Conservation (phyloP, 1,140 invertebrate genomes). For the Drosophila nikananu region DNA sequence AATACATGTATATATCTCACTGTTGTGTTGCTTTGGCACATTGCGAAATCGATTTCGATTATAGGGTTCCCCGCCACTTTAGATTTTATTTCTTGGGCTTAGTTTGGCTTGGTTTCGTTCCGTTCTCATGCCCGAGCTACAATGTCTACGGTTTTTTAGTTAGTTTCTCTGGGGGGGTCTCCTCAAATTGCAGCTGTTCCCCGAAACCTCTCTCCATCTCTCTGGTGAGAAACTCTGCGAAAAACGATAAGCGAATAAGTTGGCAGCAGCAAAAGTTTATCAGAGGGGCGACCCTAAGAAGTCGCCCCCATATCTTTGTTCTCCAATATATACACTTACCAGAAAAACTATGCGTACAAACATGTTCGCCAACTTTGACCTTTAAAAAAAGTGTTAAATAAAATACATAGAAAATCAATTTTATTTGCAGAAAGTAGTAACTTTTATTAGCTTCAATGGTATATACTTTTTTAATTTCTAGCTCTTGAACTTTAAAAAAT, state of each 20-base stretch:
- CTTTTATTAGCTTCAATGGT: too few relatives aligned
- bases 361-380: too few relatives aligned
- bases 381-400: too few relatives aligned
- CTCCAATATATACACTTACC: background rate
- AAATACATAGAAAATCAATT: too few relatives aligned
- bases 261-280: conserved; percentile 27
- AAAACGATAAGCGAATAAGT: conserved; percentile 37
- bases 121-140: conserved; percentile 24
- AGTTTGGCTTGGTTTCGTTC: conserved; percentile 21
- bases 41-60: conserved; percentile 72
- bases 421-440: too few relatives aligned
- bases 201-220: too few relatives aligned
- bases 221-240: conserved; percentile 17
- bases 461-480: too few relatives aligned
- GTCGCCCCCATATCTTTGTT: conserved; percentile 24
- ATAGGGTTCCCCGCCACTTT: conserved; percentile 50
- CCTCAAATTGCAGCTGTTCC: conserved; percentile 37
- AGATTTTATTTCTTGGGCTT: conserved; percentile 30
- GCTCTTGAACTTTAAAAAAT: too few relatives aligned
- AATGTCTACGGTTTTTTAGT: conserved; percentile 22
- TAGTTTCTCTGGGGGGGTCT: conserved; percentile 14
- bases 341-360: too few relatives aligned
- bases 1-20: conserved; percentile 9
- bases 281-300: conserved; percentile 4
- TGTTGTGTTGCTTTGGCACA: conserved; percentile 50